These are phyloP conservation scores for Caenorhabditis drosophilae DNA, from an alignment of 2,888 invertebrate genomes.

Conservation along the genomic window DNA sequence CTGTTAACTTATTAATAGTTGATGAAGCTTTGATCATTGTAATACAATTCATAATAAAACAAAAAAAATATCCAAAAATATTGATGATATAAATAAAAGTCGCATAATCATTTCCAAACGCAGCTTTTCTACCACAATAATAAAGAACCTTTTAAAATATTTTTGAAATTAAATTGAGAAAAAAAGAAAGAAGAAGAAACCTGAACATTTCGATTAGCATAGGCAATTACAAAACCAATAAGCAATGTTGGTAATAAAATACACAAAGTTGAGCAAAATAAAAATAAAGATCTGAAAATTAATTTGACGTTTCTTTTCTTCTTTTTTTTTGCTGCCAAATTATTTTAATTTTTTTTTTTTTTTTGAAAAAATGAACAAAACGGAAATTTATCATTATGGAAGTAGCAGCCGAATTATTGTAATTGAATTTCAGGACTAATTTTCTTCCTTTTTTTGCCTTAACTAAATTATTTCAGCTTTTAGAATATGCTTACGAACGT, in stretches of 20 bases:
- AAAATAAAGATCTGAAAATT: conserved; percentile 25
- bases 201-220: conserved; percentile 27
- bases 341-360: too few species aligned
- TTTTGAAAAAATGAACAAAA: too few species aligned
- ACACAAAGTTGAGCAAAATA: conserved; percentile 27
- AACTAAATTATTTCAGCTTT: too few species aligned
- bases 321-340: too few species aligned
- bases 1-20: conserved; percentile 29
- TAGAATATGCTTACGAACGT: too few species aligned
- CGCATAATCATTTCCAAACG: conserved; percentile 46
- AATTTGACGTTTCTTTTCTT: too few species aligned
- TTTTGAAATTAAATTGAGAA: too few species aligned
- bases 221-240: conserved; percentile 44
- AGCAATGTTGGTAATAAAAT: conserved; percentile 26
- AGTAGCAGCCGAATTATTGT: too few species aligned
- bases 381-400: too few species aligned
- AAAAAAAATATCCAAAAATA: conserved; percentile 42
- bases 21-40: conserved; percentile 36
- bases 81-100: conserved; percentile 46
- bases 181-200: conserved; percentile 7
- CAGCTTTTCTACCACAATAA: conserved; percentile 55
- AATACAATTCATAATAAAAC: conserved; percentile 41
- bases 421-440: too few species aligned
- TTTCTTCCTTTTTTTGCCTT: too few species aligned
- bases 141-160: conserved; percentile 29